Evolutionary conservation across 2,113 vertebrate genomes (phyloP).

Genomic region (Tor tambroides): DNA sequence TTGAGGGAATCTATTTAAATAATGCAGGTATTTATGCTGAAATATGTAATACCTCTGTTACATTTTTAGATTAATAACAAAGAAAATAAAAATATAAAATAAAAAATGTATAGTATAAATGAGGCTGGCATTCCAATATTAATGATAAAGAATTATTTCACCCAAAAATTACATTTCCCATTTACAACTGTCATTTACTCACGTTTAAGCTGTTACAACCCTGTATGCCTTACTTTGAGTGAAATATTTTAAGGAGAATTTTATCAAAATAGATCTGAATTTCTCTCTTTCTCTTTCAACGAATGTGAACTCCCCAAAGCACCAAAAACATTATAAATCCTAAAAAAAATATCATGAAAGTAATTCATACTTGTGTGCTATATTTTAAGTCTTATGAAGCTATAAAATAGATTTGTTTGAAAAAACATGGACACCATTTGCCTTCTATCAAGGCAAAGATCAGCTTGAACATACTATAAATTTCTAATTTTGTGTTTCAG

Average conservation of each 20-base stretch:
- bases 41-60: not conserved
- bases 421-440: too few species aligned
- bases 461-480: too few species aligned
- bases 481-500: too few species aligned
- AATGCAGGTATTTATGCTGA: conserved; percentile 5
- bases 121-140: not conserved
- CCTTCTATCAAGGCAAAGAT: too few species aligned
- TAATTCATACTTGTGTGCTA: not conserved
- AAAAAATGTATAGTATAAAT: not conserved
- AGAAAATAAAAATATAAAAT: not conserved
- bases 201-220: not conserved
- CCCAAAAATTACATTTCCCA: not conserved
- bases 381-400: too few species aligned
- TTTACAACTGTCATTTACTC: not conserved
- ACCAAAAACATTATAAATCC: not conserved
- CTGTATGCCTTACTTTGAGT: not conserved
- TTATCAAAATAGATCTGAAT: not conserved
- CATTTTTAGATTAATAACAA: not conserved
- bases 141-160: not conserved
- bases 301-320: not conserved
- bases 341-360: not conserved
- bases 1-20: conserved; percentile 3
- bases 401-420: too few species aligned
- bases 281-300: not conserved
- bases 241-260: not conserved